phyloP scores from a whole-genome alignment of 2,113 vertebrate genomes.

The Thryonomys swinderianus region DNA sequence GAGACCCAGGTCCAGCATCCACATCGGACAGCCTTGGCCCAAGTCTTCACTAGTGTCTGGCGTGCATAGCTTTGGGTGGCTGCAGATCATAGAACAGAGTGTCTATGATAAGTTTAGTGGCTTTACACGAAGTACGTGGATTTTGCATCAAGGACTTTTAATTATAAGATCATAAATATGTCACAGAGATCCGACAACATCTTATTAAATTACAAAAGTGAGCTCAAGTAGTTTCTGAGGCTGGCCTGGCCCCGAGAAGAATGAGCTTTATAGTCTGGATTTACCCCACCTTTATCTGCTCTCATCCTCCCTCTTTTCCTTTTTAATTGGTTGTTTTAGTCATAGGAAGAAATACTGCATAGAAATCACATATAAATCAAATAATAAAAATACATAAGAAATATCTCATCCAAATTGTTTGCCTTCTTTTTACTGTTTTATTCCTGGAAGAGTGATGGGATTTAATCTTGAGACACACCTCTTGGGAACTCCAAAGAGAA shows the following conservation, averaged over 20 bases:
- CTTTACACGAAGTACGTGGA: conserved; percentile 69
- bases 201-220: conserved; percentile 85
- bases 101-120: conserved; percentile 71
- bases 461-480: conserved; percentile 30
- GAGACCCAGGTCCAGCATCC: not conserved
- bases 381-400: conserved; percentile 36
- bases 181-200: conserved; percentile 84
- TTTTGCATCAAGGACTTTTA: conserved; percentile 83
- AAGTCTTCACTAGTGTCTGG: not conserved
- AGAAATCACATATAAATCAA: conserved; percentile 50
- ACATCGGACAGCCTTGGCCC: not conserved
- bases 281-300: not conserved
- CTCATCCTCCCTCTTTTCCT: not conserved
- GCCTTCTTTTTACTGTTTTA: conserved; percentile 28
- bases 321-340: conserved; percentile 52
- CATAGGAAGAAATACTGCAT: not conserved
- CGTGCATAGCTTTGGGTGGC: not conserved
- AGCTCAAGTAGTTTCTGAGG: conserved; percentile 81
- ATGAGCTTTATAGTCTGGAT: conserved; percentile 45
- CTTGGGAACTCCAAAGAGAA: not conserved
- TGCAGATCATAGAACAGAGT: not conserved
- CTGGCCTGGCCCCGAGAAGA: conserved; percentile 73
- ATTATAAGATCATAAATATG: conserved; percentile 87
- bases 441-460: conserved; percentile 42
- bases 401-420: conserved; percentile 34